Percentiles rank a stretch among this genome's conserved stretches.
These are phyloP conservation scores for Gyps fulvus DNA, from an alignment of 2,113 vertebrate genomes.

Conservation along the genomic window DNA sequence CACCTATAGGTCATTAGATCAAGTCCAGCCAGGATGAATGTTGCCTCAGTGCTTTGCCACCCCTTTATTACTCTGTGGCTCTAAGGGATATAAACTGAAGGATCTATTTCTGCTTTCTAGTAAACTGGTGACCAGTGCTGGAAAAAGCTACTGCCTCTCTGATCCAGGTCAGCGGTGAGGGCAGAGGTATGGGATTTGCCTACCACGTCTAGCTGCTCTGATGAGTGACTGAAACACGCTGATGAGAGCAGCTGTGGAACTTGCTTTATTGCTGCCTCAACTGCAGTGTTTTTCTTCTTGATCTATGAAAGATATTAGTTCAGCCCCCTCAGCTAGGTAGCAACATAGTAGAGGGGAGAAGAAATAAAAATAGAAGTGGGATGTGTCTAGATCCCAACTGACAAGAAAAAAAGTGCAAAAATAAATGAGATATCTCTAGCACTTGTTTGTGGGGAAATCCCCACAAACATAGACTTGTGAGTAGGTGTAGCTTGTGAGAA, in stretches of 20 bases:
- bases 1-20: background rate
- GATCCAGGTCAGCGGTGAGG: background rate
- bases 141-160: background rate
- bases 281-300: background rate
- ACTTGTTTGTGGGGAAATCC: background rate
- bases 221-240: background rate
- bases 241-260: background rate
- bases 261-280: background rate
- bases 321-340: background rate
- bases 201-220: background rate
- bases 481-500: background rate
- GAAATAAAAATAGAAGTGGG: background rate
- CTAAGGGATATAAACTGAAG: background rate
- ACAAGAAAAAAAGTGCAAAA: background rate
- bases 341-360: background rate
- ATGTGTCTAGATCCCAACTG: background rate
- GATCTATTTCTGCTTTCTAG: conserved; percentile 8
- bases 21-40: background rate
- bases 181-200: background rate
- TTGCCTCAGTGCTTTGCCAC: background rate
- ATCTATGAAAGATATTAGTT: background rate
- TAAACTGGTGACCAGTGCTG: background rate
- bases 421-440: background rate
- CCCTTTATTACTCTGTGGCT: background rate
- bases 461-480: background rate